These are phyloP conservation scores for Rhaphigaster nebulosa DNA, from an alignment of 2,888 invertebrate species.

Conservation along the genomic window DNA sequence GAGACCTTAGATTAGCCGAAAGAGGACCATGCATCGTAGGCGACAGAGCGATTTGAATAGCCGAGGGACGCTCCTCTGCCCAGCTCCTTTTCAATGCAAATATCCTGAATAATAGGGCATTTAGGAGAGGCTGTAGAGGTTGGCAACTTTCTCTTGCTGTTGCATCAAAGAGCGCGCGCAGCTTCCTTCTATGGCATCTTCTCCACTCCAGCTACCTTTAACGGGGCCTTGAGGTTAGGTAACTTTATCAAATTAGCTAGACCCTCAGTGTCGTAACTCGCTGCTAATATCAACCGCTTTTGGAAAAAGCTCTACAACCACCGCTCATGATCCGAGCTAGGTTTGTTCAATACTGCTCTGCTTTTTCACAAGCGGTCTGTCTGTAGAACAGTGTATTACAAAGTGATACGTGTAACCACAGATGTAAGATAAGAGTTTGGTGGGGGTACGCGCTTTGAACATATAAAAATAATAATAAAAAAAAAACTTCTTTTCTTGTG, in stretches of 20 bases:
- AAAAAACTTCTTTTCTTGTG: no score
- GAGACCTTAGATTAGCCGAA: background rate
- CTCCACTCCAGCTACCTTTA: background rate
- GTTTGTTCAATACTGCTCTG: no score
- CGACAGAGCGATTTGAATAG: conserved; percentile 3
- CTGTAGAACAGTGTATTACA: no score
- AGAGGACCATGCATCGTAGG: background rate
- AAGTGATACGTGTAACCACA: no score
- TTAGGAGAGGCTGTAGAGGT: background rate
- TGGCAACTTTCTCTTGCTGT: background rate
- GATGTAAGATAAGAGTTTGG: no score
- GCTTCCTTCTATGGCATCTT: conserved; percentile 5
- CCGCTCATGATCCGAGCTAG: background rate
- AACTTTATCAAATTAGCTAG: background rate
- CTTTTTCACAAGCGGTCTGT: no score
- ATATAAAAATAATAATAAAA: no score
- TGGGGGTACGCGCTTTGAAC: no score
- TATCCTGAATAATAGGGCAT: conserved; percentile 34
- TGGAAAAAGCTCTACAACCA: background rate
- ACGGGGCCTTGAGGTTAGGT: background rate
- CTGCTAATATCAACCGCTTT: background rate
- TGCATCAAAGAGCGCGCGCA: conserved; percentile 13
- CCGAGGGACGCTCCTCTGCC: background rate
- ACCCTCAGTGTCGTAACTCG: background rate
- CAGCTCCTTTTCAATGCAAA: conserved; percentile 46